Base-by-base conservation (phyloP, 2,888 invertebrate genomes). In the Mylabris sibirica region DNA sequence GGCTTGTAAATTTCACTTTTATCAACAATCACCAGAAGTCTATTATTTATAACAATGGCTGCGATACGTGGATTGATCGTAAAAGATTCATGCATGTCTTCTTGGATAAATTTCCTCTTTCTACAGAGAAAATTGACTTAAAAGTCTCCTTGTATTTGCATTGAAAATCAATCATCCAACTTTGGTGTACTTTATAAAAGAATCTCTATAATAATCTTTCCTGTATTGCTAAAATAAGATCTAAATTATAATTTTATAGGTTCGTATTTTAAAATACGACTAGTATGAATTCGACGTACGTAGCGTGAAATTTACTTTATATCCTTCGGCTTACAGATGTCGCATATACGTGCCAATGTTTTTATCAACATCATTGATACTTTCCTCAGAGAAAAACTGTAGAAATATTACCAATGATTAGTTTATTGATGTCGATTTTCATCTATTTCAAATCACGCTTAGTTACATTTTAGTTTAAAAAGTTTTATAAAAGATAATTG, bases 401-500 rank as follows among this genome's bases (percentile, higher is more conserved):
- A 17, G n/a, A 20, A 53, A 20, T 53, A 20, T 53, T 53, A 22
- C 30, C 30, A 30, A 44, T 44, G n/a, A 44, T 44, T 44, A 44
- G 44, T n/a, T 44, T 44, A 3, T 44, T 44, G 12, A 4, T n/a
- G 44, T n/a, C 6, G 5, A 44, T 44, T 44, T 44, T 44, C 30
- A n/a, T 17, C n/a, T 44, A n/a, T 17, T 1, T 41, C 6, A n/a
- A 17, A 8, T n/a, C 12, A 1, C n/a, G 4, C n/a, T 17, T 44
- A 44, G 44, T 44, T 44, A 44, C n/a, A n/a, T n/a, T 63, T 35
- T 59, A 59, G 44, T 63, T 63, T 35, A 60, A 67, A 63, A 41
- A 63, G 68, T 67, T 70, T 66, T 65, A 65, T 44, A 44, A n/a
- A 14, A 68, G 65, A 67, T 71, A 71, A 71, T 71, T 71, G 71